Evolutionary conservation across 1,140 invertebrate genomes (phyloP).

Genomic region (Panagrolaimus sp.): DNA sequence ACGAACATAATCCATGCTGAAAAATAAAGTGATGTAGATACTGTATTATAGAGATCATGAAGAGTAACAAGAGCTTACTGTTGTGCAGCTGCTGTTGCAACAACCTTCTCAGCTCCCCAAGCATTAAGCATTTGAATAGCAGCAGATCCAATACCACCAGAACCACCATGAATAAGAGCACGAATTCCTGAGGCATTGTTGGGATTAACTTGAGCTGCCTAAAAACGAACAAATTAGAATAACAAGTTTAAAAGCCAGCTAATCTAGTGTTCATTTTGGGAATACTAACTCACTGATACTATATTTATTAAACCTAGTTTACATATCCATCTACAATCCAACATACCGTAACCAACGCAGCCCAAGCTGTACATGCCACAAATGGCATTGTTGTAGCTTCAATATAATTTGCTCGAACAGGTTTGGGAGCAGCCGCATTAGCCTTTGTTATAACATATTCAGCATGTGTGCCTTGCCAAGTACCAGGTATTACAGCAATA

Average conservation of each 20-base stretch:
- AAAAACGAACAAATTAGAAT: no score
- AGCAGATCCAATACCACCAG: slow-evolving; percentile 79
- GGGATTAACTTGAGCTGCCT: slow-evolving; percentile 67
- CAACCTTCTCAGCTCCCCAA: slow-evolving; percentile 66
- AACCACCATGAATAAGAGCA: slow-evolving; percentile 77
- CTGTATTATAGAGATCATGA: no score
- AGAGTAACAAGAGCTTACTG: slow-evolving; percentile 30
- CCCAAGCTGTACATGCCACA: slow-evolving; percentile 76
- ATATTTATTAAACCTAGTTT: no score
- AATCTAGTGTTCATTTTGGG: no score
- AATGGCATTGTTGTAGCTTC: slow-evolving; percentile 77
- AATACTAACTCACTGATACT: no score
- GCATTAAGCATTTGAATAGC: slow-evolving; percentile 76
- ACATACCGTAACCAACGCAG: slow-evolving; percentile 66
- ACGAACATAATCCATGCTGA: slow-evolving; percentile 60
- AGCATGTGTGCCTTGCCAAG: slow-evolving; percentile 48
- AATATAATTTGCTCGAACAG: slow-evolving; percentile 66
- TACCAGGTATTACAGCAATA: slow-evolving; percentile 46
- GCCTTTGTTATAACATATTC: slow-evolving; percentile 44
- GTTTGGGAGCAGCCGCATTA: slow-evolving; percentile 62
- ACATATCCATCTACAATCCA: no score
- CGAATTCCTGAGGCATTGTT: slow-evolving; percentile 62
- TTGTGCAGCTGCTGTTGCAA: slow-evolving; percentile 46
- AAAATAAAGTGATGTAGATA: no score
- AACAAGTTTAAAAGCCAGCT: no score